phyloP scores from a whole-genome alignment of 2,113 vertebrate species.

The Vidua chalybeata region DNA sequence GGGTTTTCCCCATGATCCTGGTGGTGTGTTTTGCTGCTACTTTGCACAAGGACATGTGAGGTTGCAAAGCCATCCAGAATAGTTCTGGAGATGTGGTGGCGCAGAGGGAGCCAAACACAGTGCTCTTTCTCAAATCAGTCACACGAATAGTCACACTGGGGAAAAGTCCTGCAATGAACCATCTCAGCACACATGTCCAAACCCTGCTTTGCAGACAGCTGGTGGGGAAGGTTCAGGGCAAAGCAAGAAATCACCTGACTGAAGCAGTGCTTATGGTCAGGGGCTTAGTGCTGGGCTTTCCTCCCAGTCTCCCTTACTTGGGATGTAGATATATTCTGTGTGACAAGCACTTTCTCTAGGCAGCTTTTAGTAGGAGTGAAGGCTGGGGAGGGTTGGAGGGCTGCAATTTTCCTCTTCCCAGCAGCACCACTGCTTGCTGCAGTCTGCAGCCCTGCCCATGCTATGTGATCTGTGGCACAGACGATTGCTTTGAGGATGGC shows the following conservation, averaged over 20 bases:
- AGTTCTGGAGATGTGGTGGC: background rate
- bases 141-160: background rate
- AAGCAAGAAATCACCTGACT: background rate
- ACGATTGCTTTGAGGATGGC: background rate
- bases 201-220: background rate
- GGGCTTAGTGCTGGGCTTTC: background rate
- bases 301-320: background rate
- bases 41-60: background rate
- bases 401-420: background rate
- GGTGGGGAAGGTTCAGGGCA: background rate
- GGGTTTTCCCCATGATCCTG: background rate
- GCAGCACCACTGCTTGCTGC: background rate
- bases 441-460: background rate
- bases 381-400: background rate
- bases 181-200: background rate
- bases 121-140: background rate
- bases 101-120: accelerated
- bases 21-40: background rate
- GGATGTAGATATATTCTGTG: background rate
- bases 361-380: background rate
- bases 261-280: background rate
- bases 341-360: background rate
- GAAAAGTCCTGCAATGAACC: background rate
- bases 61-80: background rate
- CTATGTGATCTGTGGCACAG: background rate